A percentile compares a stretch with the other conserved stretches of the same genome.
Conservation (phyloP, 2,888 invertebrate genomes). For the Escarpia spicata region DNA sequence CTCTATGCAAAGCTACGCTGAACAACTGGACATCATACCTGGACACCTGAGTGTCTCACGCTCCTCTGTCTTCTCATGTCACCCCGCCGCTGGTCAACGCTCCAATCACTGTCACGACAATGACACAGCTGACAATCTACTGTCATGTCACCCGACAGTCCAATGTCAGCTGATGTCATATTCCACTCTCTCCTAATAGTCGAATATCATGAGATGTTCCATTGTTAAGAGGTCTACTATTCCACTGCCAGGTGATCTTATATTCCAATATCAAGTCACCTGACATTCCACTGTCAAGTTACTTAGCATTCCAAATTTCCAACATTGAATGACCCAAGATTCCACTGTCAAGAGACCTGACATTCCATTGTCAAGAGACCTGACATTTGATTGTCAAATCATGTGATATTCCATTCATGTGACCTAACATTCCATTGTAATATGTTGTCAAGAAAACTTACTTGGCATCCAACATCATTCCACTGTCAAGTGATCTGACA, state of each 20-base stretch:
- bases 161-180: too few species aligned
- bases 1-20: too few species aligned
- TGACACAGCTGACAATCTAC: neutral
- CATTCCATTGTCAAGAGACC: neutral
- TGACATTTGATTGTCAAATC: neutral
- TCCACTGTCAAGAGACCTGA: neutral
- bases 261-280: too few species aligned
- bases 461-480: neutral
- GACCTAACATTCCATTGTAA: neutral
- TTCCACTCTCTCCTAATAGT: too few species aligned
- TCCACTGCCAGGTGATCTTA: too few species aligned
- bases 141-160: neutral
- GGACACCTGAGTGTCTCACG: neutral
- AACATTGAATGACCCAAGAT: neutral
- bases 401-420: neutral
- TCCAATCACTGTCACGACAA: neutral
- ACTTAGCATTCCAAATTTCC: neutral
- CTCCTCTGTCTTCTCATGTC: neutral
- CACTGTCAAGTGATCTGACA: neutral
- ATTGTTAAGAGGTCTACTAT: too few species aligned
- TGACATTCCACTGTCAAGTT: too few species aligned
- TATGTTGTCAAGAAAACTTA: too few species aligned
- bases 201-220: too few species aligned
- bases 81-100: neutral
- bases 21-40: neutral